Base-by-base conservation (phyloP, 2,797 vertebrate genomes). In the Sebastes paucispinis region DNA sequence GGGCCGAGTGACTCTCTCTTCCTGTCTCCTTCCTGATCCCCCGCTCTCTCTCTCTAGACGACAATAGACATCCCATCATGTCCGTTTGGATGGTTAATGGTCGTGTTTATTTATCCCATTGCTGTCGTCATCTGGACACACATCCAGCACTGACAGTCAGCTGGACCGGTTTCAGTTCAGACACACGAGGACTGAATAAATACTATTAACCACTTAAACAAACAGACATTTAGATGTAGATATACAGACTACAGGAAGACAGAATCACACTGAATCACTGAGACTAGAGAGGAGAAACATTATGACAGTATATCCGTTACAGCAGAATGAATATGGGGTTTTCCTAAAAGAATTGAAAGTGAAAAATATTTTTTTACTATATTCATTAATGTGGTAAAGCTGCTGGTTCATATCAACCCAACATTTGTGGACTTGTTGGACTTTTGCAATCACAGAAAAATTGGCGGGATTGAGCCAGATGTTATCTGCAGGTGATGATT, bases 21-120 rank as follows among this genome's bases (percentile, higher is more conserved):
- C 98, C 98, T 97, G 98, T 97, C 97, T 97, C 97, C 97, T 98
- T 98, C 97, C 98, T 97, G 95, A 96, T 88, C 88, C 84, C 77
- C 81, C 20, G 68, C 84, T 70, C 84, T 80, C 81, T 80, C 81
- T 34, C 78, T 77, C 80, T 90, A 94, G 90, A 94, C 81, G 87
- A 95, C 95, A 95, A 95, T 95, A 90, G 94, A 83, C 80, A 69
- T 88, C 90, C 90, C 89, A 91, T 89, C 89, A 82, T 77, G 79
- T 76, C 62, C 68, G 63, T 86, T 89, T 67, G 69, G 83, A 75
- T 84, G 65, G 76, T 90, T 92, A 77, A 85, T 77, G 85, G 73
- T 72, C 6, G 20, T 91, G 89, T 95, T 95, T 94, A 89, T 94
- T 94, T 91, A 91, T 91, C 82, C 72, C 75, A 70, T 73, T 88